Conservation (phyloP, 1,140 invertebrate species). For the Lerema accius region DNA sequence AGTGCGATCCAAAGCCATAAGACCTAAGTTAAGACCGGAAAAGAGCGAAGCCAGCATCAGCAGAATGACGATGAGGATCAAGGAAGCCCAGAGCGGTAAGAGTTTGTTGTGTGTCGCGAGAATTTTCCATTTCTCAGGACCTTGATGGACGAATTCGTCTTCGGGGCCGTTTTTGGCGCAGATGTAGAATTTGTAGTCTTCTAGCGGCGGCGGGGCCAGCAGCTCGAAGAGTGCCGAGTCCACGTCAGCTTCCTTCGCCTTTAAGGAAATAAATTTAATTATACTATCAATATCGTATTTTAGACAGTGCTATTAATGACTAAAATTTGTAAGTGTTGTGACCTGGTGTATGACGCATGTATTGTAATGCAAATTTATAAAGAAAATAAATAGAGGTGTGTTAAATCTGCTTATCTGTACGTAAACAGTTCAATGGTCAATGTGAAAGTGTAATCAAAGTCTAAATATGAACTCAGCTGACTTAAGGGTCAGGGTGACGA, state of each 20-base stretch:
- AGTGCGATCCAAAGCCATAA: slow-evolving; percentile 98
- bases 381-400: too few relatives aligned
- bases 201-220: slow-evolving; percentile 82
- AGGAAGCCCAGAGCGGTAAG: slow-evolving; percentile 89
- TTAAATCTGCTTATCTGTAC: too few relatives aligned
- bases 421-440: too few relatives aligned
- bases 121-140: slow-evolving; percentile 85
- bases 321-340: too few relatives aligned
- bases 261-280: slow-evolving; percentile 37
- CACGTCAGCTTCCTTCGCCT: slow-evolving; percentile 54
- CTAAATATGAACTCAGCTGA: too few relatives aligned
- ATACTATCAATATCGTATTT: not conserved
- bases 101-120: slow-evolving; percentile 87
- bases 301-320: too few relatives aligned
- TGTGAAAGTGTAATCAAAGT: too few relatives aligned
- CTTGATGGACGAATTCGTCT: slow-evolving; percentile 88
- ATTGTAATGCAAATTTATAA: too few relatives aligned
- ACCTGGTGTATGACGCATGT: too few relatives aligned
- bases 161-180: slow-evolving; percentile 84
- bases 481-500: too few relatives aligned
- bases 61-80: slow-evolving; percentile 90
- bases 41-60: slow-evolving; percentile 95
- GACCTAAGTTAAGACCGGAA: slow-evolving; percentile 97
- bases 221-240: slow-evolving; percentile 84
- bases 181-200: slow-evolving; percentile 84